Evolutionary conservation across 2,113 vertebrate species (phyloP).

Genomic region (Lasiurus borealis): DNA sequence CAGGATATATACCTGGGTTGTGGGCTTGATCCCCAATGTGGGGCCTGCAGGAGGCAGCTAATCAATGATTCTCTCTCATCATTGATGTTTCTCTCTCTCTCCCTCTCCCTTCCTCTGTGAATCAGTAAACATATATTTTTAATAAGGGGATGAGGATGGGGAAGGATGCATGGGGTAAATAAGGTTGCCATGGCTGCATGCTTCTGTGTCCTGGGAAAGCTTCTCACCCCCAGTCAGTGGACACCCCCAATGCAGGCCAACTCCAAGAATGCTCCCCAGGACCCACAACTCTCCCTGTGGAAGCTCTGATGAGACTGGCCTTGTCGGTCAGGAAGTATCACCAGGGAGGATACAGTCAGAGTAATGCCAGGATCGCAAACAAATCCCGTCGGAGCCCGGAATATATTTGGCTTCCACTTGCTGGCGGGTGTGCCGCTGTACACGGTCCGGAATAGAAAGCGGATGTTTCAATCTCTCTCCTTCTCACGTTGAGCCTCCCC

Average conservation of each 20-base stretch:
- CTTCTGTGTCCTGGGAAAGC: slow-evolving; percentile 31
- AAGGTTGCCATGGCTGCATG: not conserved
- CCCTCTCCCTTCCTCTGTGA: too few species aligned
- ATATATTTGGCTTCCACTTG: slow-evolving; percentile 77
- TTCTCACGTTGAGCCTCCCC: slow-evolving; percentile 52
- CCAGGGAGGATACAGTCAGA: slow-evolving; percentile 69
- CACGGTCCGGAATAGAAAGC: slow-evolving; percentile 74
- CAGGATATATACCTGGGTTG: too few species aligned
- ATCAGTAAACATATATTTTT: too few species aligned
- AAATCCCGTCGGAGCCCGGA: slow-evolving; percentile 76
- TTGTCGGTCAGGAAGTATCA: slow-evolving; percentile 63
- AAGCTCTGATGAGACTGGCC: not conserved
- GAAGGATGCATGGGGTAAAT: not conserved
- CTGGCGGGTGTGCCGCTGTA: slow-evolving; percentile 74
- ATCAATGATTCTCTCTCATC: too few species aligned
- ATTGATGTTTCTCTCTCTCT: too few species aligned
- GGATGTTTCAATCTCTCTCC: slow-evolving; percentile 72
- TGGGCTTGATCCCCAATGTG: too few species aligned
- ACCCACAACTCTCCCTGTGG: not conserved
- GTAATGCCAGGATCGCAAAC: slow-evolving; percentile 66
- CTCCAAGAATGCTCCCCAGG: not conserved
- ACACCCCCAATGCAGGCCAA: accelerated
- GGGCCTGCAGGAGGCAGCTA: too few species aligned
- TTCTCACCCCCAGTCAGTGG: not conserved
- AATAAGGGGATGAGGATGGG: not conserved